phyloP scores from a whole-genome alignment of 2,113 vertebrate species.

The Pavo muticus region DNA sequence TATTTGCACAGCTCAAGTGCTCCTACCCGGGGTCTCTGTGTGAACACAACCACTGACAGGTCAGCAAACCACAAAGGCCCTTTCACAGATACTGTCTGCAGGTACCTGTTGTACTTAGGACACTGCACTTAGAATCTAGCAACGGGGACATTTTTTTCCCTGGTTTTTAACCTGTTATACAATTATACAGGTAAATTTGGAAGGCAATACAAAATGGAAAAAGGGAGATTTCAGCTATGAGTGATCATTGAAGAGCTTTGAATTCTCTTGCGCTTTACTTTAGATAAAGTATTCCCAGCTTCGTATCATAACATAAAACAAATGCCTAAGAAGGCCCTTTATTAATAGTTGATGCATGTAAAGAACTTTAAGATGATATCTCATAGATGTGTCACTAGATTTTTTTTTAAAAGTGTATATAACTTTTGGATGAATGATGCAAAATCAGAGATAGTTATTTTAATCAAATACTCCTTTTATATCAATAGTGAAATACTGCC shows the following conservation, averaged over 20 bases:
- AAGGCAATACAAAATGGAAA: not conserved
- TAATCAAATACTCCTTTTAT: not conserved
- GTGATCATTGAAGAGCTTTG: not conserved
- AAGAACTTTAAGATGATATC: not conserved
- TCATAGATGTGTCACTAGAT: not conserved
- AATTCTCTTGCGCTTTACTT: not conserved
- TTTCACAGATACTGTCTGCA: not conserved
- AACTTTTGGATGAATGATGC: not conserved
- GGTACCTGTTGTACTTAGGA: not conserved
- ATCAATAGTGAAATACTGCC: not conserved
- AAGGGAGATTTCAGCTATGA: not conserved
- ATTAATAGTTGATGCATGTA: not conserved
- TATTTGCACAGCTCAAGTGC: not conserved
- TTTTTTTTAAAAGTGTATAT: not conserved
- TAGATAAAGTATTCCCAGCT: not conserved
- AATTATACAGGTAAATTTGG: not conserved
- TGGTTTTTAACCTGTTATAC: not conserved
- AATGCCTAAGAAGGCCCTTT: not conserved
- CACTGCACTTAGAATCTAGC: no score
- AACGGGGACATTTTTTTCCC: not conserved
- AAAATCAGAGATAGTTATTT: not conserved
- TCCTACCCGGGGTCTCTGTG: not conserved
- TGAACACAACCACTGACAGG: not conserved
- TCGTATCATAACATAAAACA: not conserved
- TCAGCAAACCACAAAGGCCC: not conserved